phyloP scores from a whole-genome alignment of 1,140 invertebrate species.

The Drosophila saltans region DNA sequence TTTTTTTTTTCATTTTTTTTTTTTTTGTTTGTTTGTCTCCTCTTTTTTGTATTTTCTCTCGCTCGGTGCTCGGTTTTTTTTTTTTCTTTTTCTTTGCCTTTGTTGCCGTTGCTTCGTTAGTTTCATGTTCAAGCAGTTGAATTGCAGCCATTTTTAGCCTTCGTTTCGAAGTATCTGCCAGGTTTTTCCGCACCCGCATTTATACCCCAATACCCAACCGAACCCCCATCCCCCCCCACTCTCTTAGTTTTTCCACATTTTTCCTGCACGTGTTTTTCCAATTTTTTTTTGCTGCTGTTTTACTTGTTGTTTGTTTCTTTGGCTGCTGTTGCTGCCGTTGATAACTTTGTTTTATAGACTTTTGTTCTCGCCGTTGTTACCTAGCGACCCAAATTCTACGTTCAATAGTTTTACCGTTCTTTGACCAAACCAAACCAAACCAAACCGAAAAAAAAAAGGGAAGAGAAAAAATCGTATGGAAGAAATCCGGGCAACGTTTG shows the following conservation, averaged over 20 bases:
- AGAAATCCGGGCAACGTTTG: slow-evolving; percentile 26
- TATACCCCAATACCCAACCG: too few relatives aligned
- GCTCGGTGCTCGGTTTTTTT: slow-evolving; percentile 15
- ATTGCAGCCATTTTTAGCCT: slow-evolving; percentile 65
- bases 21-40: slow-evolving; percentile 12
- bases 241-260: slow-evolving; percentile 32
- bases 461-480: neutral
- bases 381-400: slow-evolving; percentile 71
- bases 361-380: slow-evolving; percentile 72
- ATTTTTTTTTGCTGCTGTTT: slow-evolving; percentile 1
- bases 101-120: slow-evolving; percentile 62
- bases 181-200: slow-evolving; percentile 19
- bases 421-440: neutral
- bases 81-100: slow-evolving; percentile 34
- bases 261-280: slow-evolving; percentile 12
- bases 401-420: slow-evolving; percentile 56
- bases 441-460: neutral
- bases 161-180: slow-evolving; percentile 65
- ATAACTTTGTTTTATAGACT: slow-evolving; percentile 75
- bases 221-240: too few relatives aligned
- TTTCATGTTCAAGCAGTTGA: slow-evolving; percentile 52
- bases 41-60: neutral
- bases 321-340: slow-evolving; percentile 38
- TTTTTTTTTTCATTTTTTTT: slow-evolving; percentile 10
- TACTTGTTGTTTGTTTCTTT: slow-evolving; percentile 17